Evolutionary conservation across 2,888 invertebrate genomes (phyloP).

Genomic region (Brachylomia viminalis): DNA sequence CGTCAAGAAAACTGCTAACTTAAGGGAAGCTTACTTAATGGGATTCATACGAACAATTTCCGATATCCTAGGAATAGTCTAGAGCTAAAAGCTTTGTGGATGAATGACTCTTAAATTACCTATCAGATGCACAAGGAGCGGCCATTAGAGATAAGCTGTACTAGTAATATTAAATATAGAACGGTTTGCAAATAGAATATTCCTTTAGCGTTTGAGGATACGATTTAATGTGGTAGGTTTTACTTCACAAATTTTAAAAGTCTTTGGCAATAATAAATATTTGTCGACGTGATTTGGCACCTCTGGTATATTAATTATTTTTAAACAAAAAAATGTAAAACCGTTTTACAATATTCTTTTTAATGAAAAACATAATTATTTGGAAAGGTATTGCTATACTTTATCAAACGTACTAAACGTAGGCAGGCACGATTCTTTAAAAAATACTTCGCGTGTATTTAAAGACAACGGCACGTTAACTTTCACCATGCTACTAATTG

Average conservation of each 20-base stretch:
- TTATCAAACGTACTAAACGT: no score
- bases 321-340: no score
- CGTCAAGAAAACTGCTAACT: background rate
- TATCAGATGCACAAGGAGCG: constrained; percentile 56
- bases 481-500: no score
- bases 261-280: background rate
- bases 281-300: no score
- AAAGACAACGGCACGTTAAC: no score
- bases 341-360: no score
- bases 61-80: constrained; percentile 29
- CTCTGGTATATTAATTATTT: no score
- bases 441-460: no score
- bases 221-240: constrained; percentile 5
- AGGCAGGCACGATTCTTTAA: no score
- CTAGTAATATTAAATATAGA: constrained; percentile 35
- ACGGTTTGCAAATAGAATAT: constrained; percentile 44
- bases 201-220: constrained; percentile 3
- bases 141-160: constrained; percentile 44
- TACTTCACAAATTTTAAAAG: background rate
- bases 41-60: constrained; percentile 22
- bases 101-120: constrained; percentile 48
- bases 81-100: constrained; percentile 48
- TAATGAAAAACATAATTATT: no score
- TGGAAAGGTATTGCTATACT: no score
- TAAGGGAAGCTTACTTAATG: background rate